Percentiles rank a stretch among this genome's conserved stretches.
Evolutionary conservation across 2,888 invertebrate species (phyloP).

Genomic region (Drosophila mettleri): DNA sequence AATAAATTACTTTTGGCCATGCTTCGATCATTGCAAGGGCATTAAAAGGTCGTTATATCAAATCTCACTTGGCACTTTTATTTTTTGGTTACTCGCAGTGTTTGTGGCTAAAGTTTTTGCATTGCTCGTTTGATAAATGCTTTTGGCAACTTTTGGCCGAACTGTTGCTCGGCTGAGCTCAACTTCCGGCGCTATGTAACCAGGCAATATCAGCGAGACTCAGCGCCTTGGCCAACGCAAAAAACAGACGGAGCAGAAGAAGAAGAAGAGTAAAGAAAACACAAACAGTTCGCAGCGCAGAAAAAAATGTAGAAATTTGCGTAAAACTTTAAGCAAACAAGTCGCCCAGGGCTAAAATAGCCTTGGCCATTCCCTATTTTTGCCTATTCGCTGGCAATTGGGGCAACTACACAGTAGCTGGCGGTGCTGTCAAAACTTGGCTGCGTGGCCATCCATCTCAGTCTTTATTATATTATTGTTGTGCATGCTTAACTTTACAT

Average conservation of each 20-base stretch:
- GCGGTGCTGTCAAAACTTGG: slow-evolving; percentile 45
- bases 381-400: slow-evolving; percentile 30
- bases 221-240: slow-evolving; percentile 33
- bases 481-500: slow-evolving; percentile 57
- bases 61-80: slow-evolving; percentile 12
- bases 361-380: slow-evolving; percentile 38
- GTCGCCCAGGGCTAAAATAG: slow-evolving; percentile 27
- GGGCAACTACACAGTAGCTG: slow-evolving; percentile 14
- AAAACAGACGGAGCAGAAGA: slow-evolving; percentile 6
- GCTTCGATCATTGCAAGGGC: slow-evolving; percentile 17
- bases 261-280: slow-evolving; percentile 15
- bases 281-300: slow-evolving; percentile 1
- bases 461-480: slow-evolving; percentile 38
- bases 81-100: slow-evolving; percentile 32
- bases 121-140: slow-evolving; percentile 72
- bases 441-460: slow-evolving; percentile 49
- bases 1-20: not conserved
- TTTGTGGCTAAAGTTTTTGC: slow-evolving; percentile 55
- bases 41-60: slow-evolving; percentile 45
- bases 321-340: slow-evolving; percentile 74
- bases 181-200: slow-evolving; percentile 32
- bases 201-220: slow-evolving; percentile 55
- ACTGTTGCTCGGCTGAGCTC: slow-evolving; percentile 62
- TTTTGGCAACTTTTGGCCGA: slow-evolving; percentile 69
- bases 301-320: slow-evolving; percentile 56